Evolutionary conservation across 2,797 vertebrate genomes (phyloP), one percentile per base, ranked within the genome.

Genomic region (Microchirus variegatus): DNA sequence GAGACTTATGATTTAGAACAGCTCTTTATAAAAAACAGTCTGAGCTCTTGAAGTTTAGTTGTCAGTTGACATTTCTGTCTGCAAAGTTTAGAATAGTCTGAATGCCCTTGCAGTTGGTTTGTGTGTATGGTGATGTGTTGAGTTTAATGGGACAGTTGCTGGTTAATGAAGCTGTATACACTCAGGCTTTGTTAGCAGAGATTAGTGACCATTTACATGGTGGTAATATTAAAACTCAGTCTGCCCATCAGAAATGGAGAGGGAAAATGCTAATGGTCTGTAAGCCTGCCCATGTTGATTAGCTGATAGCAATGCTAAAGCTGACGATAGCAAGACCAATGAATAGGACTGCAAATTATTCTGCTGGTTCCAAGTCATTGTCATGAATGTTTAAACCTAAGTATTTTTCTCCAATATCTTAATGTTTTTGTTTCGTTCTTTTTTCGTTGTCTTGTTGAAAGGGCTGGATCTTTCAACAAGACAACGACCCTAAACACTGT

Each of bases 1-100:
- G 48, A 77, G 61, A 81, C 69, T 15, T 37, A 40, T 77, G 67
- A 75, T 60, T 78, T 0, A 58, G 83, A 80, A 82, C 71, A 64
- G 10, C 75, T 70, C 62, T 70, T 75, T 78, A 79, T 66, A 59
- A 66, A 66, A 64, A 60, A 45, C 61, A 46, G 56, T 31, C 13
- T 4, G 19, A 73, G 42, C 19, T 15, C 42, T 67, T 22, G 46
- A 63, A 81, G 50, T 72, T 68, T 49, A 55, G n/a, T 6, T 9
- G 37, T 15, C 54, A 67, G 53, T 35, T 67, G 67, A 67, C 70
- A 63, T 62, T 68, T 69, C 36, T 62, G 44, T 54, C 53, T 66
- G 49, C 53, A 73, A 67, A 77, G 42, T 67, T 63, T 46, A 19
- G 10, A 18, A 0, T 17, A 70, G 51, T 59, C 48, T 17, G 54